Evolutionary conservation across 2,113 vertebrate species (phyloP), one percentile per base, ranked within the genome.

Genomic region (Myxocyprinus asiaticus): DNA sequence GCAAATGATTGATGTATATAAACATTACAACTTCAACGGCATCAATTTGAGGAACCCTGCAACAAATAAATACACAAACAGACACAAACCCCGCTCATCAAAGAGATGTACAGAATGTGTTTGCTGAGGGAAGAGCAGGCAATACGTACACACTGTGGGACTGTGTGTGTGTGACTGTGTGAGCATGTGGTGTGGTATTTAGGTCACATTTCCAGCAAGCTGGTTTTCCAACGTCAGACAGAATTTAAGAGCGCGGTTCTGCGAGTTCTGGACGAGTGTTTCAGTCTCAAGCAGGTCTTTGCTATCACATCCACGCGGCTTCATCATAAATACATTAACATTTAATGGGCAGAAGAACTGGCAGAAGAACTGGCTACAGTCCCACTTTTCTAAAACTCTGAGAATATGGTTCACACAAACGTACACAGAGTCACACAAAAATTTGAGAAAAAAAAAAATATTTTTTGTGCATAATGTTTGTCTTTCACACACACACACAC

Each of bases 171-270:
- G 56, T 47, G 75, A 59, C 43, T 59, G 45, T 33, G 69, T 83
- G 77, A 79, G 77, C 79, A 79, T 83, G 77, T 77, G 77, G 68
- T 80, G 65, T 72, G 78, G 82, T 83, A 80, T 83, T 80, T 83
- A 80, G 78, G 82, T 83, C 78, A 80, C 78, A 77, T 83, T 80
- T 83, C 82, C 77, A 83, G 53, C 82, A 80, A 78, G 72, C 82
- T 83, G 82, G 58, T 76, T 83, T 64, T 83, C 80, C 67, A 76
- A 62, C 33, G 73, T 76, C 80, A 81, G 72, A 70, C 73, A 14
- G 50, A 22, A 33, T 65, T 33, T 33, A 33, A 33, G 22, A 33
- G 22, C 22, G 3, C 3, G 22, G 22, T 33, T 65, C 62, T 51
- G 47, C 4, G 47, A 76, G 73, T 55, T 65, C 45, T 75, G 44